Percentiles rank a stretch among this genome's conserved stretches.
Evolutionary conservation across 2,888 invertebrate genomes (phyloP).

Genomic region (Liodrosophila aerea): DNA sequence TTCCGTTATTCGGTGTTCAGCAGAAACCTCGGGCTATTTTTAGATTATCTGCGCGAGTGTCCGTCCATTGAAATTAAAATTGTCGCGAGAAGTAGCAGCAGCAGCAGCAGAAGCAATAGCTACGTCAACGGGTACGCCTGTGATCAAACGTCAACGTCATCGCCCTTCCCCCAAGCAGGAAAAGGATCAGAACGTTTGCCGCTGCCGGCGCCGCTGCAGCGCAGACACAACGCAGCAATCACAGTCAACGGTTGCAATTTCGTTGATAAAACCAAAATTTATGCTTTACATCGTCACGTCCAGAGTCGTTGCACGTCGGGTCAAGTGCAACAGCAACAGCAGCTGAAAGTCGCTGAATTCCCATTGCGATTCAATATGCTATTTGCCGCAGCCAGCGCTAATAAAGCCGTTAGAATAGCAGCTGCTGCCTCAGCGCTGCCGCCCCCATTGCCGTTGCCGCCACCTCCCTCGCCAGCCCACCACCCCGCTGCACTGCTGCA

Average conservation of each 20-base stretch:
- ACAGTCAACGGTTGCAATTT: constrained; percentile 68
- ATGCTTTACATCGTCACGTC: constrained; percentile 75
- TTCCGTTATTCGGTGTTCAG: constrained; percentile 65
- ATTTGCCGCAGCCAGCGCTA: constrained; percentile 69
- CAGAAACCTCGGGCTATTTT: constrained; percentile 72
- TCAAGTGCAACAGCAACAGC: constrained; percentile 78
- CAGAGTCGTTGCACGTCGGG: constrained; percentile 73
- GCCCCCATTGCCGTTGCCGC: constrained; percentile 35
- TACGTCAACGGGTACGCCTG: constrained; percentile 52
- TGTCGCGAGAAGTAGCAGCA: constrained; percentile 38
- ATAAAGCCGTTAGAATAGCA: constrained; percentile 42
- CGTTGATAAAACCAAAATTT: constrained; percentile 77
- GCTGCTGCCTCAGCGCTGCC: constrained; percentile 40
- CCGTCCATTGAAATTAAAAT: constrained; percentile 72
- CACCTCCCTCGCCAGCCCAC: constrained; percentile 38
- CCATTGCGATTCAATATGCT: constrained; percentile 73
- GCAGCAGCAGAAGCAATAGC: constrained; percentile 16
- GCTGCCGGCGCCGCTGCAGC: constrained; percentile 53
- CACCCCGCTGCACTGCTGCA: constrained; percentile 45
- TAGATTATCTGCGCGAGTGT: constrained; percentile 72
- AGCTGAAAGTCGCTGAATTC: constrained; percentile 66
- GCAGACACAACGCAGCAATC: constrained; percentile 56
- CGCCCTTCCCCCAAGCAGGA: constrained; percentile 18
- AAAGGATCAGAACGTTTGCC: constrained; percentile 45
- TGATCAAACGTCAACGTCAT: constrained; percentile 19